Conservation (phyloP, 2,113 vertebrate species). For the Eurystomus gularis region DNA sequence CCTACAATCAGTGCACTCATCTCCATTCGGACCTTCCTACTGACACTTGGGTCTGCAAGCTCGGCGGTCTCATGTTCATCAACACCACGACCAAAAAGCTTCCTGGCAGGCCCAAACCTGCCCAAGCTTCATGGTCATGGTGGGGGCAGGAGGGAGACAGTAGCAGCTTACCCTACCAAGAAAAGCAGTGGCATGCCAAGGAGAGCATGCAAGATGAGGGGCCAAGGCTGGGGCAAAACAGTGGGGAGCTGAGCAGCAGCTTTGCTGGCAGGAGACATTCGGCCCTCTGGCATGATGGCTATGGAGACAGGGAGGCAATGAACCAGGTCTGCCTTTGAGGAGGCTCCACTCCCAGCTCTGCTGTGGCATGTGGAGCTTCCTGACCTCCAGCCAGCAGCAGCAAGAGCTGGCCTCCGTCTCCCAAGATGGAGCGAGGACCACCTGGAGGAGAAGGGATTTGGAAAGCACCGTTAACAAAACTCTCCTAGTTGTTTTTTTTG, state of each 20-base stretch:
- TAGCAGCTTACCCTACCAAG: neutral
- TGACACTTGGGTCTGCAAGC: fast-evolving
- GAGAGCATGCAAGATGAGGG: neutral
- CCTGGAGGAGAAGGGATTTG: neutral
- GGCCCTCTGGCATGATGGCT: neutral
- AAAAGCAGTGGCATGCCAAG: neutral
- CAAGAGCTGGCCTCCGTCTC: neutral
- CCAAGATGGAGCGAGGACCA: neutral
- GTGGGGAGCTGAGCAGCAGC: fast-evolving
- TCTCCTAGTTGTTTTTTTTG: neutral
- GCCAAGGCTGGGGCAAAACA: neutral
- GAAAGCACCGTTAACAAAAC: neutral
- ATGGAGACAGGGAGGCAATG: fast-evolving
- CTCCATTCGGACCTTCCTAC: neutral
- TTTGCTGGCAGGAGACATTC: neutral
- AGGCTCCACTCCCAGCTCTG: neutral
- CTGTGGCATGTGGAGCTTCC: neutral
- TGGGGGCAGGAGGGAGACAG: neutral
- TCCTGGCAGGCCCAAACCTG: neutral
- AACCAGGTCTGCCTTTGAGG: fast-evolving
- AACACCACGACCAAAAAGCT: neutral
- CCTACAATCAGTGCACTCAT: neutral
- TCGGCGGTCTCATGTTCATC: fast-evolving
- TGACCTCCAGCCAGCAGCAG: neutral
- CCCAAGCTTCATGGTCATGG: neutral